Conservation (phyloP, 2,113 vertebrate species). For the Antidorcas marsupialis region DNA sequence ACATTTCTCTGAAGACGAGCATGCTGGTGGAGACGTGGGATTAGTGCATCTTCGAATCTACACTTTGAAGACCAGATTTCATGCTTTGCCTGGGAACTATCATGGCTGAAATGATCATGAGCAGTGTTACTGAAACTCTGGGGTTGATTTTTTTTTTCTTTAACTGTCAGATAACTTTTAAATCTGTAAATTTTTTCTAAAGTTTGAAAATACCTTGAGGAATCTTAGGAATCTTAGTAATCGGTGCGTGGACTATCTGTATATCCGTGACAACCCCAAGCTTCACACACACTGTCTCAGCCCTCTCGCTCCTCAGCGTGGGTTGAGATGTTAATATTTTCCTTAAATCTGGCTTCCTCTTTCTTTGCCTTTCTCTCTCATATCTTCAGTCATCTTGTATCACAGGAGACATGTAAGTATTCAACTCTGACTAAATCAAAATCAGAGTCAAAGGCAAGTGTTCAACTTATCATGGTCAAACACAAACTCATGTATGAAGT, state of each 20-base stretch:
- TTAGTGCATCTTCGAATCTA: accelerated
- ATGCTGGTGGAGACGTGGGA: not conserved
- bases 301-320: not conserved
- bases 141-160: not conserved
- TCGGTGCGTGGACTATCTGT: not conserved
- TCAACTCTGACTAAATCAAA: not conserved
- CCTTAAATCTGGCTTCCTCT: not conserved
- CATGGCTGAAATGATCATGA: not conserved
- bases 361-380: not conserved
- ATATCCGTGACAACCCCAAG: not conserved
- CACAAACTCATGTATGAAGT: not conserved
- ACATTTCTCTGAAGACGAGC: not conserved
- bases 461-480: not conserved
- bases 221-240: not conserved
- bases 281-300: not conserved
- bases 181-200: not conserved
- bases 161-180: not conserved
- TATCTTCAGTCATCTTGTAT: not conserved
- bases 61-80: not conserved
- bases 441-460: not conserved
- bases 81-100: no score
- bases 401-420: not conserved
- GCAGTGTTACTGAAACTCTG: not conserved
- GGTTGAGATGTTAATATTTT: not conserved
- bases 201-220: not conserved